phyloP scores from a whole-genome alignment of 1,140 invertebrate genomes.

The Dinothrombium tinctorium region DNA sequence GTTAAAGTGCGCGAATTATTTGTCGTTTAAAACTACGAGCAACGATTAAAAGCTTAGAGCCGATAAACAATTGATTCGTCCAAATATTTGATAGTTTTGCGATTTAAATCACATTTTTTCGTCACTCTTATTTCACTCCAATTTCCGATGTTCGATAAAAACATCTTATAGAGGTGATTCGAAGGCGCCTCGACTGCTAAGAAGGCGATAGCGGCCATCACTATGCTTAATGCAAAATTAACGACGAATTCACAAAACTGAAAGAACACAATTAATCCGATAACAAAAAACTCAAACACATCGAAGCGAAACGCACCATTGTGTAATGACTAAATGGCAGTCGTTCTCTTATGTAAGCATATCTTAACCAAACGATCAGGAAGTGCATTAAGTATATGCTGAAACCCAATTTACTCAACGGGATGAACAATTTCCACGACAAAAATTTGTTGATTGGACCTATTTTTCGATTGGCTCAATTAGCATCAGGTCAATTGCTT shows the following conservation, averaged over 20 bases:
- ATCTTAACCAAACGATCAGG: slow-evolving; percentile 43
- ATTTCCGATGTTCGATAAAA: too few relatives aligned
- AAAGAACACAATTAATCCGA: background rate
- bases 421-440: slow-evolving; percentile 49
- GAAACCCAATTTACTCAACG: slow-evolving; percentile 66
- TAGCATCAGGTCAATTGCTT: too few relatives aligned
- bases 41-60: too few relatives aligned
- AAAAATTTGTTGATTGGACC: slow-evolving; percentile 41
- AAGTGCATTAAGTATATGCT: slow-evolving; percentile 73
- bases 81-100: too few relatives aligned
- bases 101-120: too few relatives aligned
- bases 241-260: slow-evolving; percentile 13
- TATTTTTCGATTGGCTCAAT: slow-evolving; percentile 19
- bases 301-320: slow-evolving; percentile 8
- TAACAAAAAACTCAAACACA: background rate
- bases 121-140: too few relatives aligned
- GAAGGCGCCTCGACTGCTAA: too few relatives aligned
- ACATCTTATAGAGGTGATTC: too few relatives aligned
- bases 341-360: slow-evolving; percentile 8
- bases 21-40: too few relatives aligned
- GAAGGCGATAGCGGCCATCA: too few relatives aligned
- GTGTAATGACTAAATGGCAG: slow-evolving; percentile 12
- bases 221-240: slow-evolving; percentile 12
- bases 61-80: too few relatives aligned
- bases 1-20: too few relatives aligned